These are phyloP conservation scores for Drosophila cardini DNA, from an alignment of 1,140 invertebrate species.

Conservation along the genomic window DNA sequence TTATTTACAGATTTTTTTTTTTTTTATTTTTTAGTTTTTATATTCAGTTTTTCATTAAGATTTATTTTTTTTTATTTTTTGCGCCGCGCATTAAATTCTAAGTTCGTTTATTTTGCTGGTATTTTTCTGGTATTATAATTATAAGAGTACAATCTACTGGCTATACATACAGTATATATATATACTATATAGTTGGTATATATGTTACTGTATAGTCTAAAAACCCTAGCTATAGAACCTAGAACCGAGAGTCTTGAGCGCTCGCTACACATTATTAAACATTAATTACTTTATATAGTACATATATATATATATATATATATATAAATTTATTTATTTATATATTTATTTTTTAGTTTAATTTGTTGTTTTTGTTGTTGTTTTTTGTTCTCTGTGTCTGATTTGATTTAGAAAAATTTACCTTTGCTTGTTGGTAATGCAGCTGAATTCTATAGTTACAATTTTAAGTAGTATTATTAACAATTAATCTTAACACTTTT, in stretches of 20 bases:
- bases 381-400: not conserved
- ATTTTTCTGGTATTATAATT: constrained; percentile 43
- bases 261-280: no score
- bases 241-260: constrained; percentile 17
- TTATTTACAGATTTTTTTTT: constrained; percentile 56
- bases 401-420: constrained; percentile 34
- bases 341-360: constrained; percentile 3
- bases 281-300: no score
- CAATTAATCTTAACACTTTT: constrained; percentile 62
- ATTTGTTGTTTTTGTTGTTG: not conserved
- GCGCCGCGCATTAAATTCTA: constrained; percentile 76
- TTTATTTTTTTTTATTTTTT: constrained; percentile 49
- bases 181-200: constrained; percentile 29
- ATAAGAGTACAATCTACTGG: constrained; percentile 76
- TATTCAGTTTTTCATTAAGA: no score
- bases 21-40: constrained; percentile 50
- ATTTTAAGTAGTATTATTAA: constrained; percentile 26
- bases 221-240: constrained; percentile 68
- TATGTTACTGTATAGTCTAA: constrained; percentile 68
- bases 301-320: no score
- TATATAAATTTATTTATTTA: constrained; percentile 1
- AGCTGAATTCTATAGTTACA: constrained; percentile 55
- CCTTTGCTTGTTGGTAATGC: constrained; percentile 42
- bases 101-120: constrained; percentile 39
- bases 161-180: constrained; percentile 52